phyloP scores from a whole-genome alignment of 2,113 vertebrate genomes.

The Gymnarchus niloticus region DNA sequence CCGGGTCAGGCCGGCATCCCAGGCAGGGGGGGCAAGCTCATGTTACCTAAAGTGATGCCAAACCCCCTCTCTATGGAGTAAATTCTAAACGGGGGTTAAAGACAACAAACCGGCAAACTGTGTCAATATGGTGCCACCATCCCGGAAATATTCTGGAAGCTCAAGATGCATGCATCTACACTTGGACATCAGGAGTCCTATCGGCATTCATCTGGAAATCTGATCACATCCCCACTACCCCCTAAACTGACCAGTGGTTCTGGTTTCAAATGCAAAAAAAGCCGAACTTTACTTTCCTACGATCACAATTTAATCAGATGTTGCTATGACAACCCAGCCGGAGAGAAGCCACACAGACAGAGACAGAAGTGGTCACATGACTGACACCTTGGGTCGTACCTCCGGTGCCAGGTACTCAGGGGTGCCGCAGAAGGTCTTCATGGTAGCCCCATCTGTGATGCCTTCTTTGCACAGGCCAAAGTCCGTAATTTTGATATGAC shows the following conservation, averaged over 20 bases:
- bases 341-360: not conserved
- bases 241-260: not conserved
- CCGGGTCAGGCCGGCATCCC: constrained; percentile 42
- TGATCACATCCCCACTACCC: not conserved
- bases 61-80: constrained; percentile 31
- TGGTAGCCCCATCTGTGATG: constrained; percentile 84
- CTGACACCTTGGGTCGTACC: constrained; percentile 52
- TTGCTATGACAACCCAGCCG: not conserved
- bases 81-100: constrained; percentile 61
- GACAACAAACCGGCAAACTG: constrained; percentile 61
- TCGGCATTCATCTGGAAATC: not conserved
- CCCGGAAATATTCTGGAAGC: constrained; percentile 53
- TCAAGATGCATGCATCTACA: constrained; percentile 26
- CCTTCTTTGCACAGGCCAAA: constrained; percentile 92
- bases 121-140: constrained; percentile 58
- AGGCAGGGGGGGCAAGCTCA: constrained; percentile 51
- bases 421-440: constrained; percentile 92
- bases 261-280: not conserved
- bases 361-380: not conserved
- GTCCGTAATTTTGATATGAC: constrained; percentile 93
- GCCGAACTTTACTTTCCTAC: not conserved
- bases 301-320: not conserved
- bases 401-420: constrained; percentile 89
- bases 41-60: constrained; percentile 45
- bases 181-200: not conserved